phyloP scores from a whole-genome alignment of 2,888 invertebrate species.

The Agrotis segetum region DNA sequence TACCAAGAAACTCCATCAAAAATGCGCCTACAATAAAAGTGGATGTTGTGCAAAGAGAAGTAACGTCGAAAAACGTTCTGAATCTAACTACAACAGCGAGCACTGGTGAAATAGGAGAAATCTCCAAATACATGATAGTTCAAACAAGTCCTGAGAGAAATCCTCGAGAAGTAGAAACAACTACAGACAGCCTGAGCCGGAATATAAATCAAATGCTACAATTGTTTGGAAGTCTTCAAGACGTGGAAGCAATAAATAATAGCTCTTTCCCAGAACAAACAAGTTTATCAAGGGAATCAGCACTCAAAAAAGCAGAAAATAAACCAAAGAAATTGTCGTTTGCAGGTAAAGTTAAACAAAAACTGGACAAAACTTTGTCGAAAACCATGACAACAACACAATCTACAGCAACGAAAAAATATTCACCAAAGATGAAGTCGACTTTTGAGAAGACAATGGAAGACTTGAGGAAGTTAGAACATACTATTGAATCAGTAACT shows the following conservation, averaged over 20 bases:
- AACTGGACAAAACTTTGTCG: neutral
- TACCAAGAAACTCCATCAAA: constrained; percentile 32
- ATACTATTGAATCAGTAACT: neutral
- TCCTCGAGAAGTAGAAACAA: constrained; percentile 9
- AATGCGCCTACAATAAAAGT: constrained; percentile 27
- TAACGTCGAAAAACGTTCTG: neutral
- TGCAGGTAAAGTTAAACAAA: constrained; percentile 10
- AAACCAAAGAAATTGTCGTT: constrained; percentile 5
- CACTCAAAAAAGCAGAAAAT: neutral
- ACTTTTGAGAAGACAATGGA: neutral
- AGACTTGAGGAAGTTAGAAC: neutral
- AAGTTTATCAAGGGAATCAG: constrained; percentile 9
- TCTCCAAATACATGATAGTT: neutral
- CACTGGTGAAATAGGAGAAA: neutral
- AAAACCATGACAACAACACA: neutral
- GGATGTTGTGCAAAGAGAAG: constrained; percentile 21
- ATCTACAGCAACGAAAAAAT: too few species aligned
- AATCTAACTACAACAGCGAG: neutral
- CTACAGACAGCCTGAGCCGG: constrained; percentile 47
- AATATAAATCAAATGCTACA: constrained; percentile 70
- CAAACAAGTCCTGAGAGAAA: constrained; percentile 24
- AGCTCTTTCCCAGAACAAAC: constrained; percentile 19
- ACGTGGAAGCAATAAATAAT: constrained; percentile 50
- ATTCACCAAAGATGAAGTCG: too few species aligned
- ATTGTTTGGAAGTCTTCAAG: constrained; percentile 62